Evolutionary conservation across 1,140 invertebrate genomes (phyloP).

Genomic region (Nasonia longicornis): DNA sequence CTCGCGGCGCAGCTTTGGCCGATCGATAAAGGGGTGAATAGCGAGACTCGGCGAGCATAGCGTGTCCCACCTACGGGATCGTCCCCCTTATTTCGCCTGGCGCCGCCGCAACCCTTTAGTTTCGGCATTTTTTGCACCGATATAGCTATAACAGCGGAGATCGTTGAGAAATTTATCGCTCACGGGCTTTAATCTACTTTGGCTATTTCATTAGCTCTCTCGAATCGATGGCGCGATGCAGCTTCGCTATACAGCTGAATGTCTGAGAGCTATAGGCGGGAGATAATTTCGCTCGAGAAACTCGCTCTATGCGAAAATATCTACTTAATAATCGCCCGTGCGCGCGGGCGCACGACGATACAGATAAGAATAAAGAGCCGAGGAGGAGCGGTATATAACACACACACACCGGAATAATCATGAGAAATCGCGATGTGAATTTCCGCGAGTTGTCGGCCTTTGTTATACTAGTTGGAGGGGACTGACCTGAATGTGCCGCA

Average conservation of each 20-base stretch:
- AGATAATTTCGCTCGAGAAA: too few species aligned
- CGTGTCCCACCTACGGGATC: constrained; percentile 46
- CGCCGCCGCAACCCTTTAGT: constrained; percentile 41
- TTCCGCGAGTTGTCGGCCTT: constrained; percentile 1
- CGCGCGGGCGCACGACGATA: not conserved
- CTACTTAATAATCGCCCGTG: not conserved
- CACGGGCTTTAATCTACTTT: too few species aligned
- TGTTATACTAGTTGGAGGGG: not conserved
- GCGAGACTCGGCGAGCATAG: constrained; percentile 13
- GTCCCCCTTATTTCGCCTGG: constrained; percentile 45
- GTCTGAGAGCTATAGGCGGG: too few species aligned
- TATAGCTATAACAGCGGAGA: too few species aligned
- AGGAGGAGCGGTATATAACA: not conserved
- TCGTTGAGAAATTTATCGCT: not conserved
- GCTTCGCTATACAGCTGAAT: too few species aligned
- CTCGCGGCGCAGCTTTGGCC: constrained; percentile 13
- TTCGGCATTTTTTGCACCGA: constrained; percentile 23
- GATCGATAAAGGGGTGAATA: constrained; percentile 31
- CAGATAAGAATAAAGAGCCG: not conserved
- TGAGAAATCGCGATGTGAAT: constrained; percentile 16
- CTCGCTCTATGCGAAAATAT: not conserved
- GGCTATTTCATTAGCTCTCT: too few species aligned
- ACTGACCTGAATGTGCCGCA: constrained; percentile 20
- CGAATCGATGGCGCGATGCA: too few species aligned
- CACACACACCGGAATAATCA: not conserved